These are phyloP conservation scores for Columba janthina DNA, from an alignment of 2,113 vertebrate genomes.

Conservation along the genomic window DNA sequence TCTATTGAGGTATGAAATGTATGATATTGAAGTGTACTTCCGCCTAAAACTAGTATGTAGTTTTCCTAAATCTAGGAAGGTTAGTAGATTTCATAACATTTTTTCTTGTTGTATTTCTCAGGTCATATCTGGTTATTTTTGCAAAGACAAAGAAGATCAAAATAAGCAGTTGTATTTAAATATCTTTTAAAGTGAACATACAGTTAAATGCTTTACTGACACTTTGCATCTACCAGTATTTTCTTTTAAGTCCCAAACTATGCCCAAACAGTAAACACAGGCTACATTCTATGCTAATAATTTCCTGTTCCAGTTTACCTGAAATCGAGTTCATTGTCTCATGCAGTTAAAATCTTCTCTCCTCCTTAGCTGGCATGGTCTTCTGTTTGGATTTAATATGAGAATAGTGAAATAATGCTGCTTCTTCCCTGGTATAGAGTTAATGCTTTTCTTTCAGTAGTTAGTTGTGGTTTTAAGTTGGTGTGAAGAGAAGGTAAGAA, in stretches of 20 bases:
- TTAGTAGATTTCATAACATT: accelerated
- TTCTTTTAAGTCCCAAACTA: background rate
- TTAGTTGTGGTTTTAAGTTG: too few relatives aligned
- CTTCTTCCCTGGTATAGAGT: too few relatives aligned
- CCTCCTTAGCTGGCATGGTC: too few relatives aligned
- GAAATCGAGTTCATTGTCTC: too few relatives aligned
- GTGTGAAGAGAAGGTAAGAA: too few relatives aligned
- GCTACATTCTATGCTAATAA: background rate
- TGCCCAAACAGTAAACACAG: background rate
- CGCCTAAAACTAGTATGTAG: background rate
- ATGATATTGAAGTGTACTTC: background rate
- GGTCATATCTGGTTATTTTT: background rate
- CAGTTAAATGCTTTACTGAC: background rate
- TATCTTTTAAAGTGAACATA: background rate
- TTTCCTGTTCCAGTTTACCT: too few relatives aligned
- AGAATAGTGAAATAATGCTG: too few relatives aligned
- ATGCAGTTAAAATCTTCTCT: too few relatives aligned
- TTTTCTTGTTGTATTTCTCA: background rate
- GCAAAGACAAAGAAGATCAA: background rate
- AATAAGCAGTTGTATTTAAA: background rate
- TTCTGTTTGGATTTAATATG: too few relatives aligned
- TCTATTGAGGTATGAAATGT: background rate
- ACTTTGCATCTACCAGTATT: background rate
- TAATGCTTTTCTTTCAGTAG: too few relatives aligned
- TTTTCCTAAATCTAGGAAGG: background rate